These are phyloP conservation scores for Petrolisthes manimaculis DNA, from an alignment of 2,888 invertebrate genomes.

Conservation along the genomic window DNA sequence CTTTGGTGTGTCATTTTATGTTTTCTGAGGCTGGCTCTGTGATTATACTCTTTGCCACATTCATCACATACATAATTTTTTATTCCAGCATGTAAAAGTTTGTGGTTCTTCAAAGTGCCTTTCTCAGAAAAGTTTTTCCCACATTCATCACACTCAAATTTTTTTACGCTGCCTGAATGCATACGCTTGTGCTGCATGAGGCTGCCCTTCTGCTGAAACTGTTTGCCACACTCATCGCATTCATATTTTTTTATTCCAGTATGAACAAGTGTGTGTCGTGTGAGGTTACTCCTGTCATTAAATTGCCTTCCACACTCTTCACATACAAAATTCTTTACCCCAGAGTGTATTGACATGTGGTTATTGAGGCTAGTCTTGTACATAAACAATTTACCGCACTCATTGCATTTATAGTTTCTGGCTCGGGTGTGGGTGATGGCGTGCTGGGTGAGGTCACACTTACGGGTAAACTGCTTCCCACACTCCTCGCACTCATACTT, in stretches of 20 bases:
- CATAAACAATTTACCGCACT: constrained; percentile 32
- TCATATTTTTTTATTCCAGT: constrained; percentile 19
- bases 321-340: constrained; percentile 23
- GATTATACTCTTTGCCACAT: not conserved
- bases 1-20: not conserved
- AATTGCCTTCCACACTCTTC: constrained; percentile 30
- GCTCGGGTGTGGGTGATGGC: constrained; percentile 9
- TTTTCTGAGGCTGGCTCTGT: not conserved
- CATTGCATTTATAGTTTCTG: constrained; percentile 15
- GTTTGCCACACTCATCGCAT: constrained; percentile 29
- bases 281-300: not conserved
- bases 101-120: not conserved
- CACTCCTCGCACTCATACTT: constrained; percentile 7
- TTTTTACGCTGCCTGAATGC: not conserved
- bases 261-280: constrained; percentile 7
- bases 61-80: not conserved
- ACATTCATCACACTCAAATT: constrained; percentile 20
- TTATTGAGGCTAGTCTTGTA: not conserved
- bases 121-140: not conserved
- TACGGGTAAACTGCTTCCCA: constrained; percentile 11
- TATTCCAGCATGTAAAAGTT: not conserved
- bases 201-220: not conserved
- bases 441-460: constrained; percentile 19
- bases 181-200: constrained; percentile 11
- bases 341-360: constrained; percentile 35